Percentiles rank a stretch among this genome's conserved stretches.
These are phyloP conservation scores for Eulemur mongoz DNA, from an alignment of 2,797 vertebrate genomes.

Conservation along the genomic window DNA sequence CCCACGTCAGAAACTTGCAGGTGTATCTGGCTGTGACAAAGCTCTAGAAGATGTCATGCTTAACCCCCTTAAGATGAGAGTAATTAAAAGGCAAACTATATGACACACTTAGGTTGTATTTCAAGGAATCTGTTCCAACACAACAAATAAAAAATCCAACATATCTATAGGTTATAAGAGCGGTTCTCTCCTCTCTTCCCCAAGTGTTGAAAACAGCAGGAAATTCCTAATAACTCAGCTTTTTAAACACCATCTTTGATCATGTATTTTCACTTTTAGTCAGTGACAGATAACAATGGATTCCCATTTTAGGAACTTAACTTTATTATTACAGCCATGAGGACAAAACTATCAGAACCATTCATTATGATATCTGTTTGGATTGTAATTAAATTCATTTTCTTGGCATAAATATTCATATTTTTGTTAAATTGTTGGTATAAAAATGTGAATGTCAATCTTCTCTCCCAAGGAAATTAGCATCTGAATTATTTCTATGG, in stretches of 20 bases:
- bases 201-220: not conserved
- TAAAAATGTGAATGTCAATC: conserved; percentile 48
- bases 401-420: conserved; percentile 72
- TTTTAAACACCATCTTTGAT: not conserved
- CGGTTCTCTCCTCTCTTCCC: not conserved
- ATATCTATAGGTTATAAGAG: not conserved
- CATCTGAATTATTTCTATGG: conserved; percentile 53
- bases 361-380: conserved; percentile 57
- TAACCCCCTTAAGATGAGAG: not conserved
- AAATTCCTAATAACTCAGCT: not conserved
- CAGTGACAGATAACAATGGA: not conserved
- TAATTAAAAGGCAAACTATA: not conserved
- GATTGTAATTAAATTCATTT: conserved; percentile 65
- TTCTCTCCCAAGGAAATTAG: conserved; percentile 59
- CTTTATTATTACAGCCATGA: conserved; percentile 27
- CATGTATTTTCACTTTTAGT: not conserved
- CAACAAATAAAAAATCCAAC: not conserved
- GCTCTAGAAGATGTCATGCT: not conserved
- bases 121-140: not conserved
- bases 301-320: conserved; percentile 11
- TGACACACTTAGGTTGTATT: not conserved
- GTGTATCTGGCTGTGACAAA: not conserved
- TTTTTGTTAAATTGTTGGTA: conserved; percentile 55
- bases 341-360: conserved; percentile 34
- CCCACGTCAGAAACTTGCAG: not conserved